A percentile compares a stretch with the other conserved stretches of the same genome.
Evolutionary conservation across 1,140 invertebrate species (phyloP).

Genomic region (Asbolus verrucosus): DNA sequence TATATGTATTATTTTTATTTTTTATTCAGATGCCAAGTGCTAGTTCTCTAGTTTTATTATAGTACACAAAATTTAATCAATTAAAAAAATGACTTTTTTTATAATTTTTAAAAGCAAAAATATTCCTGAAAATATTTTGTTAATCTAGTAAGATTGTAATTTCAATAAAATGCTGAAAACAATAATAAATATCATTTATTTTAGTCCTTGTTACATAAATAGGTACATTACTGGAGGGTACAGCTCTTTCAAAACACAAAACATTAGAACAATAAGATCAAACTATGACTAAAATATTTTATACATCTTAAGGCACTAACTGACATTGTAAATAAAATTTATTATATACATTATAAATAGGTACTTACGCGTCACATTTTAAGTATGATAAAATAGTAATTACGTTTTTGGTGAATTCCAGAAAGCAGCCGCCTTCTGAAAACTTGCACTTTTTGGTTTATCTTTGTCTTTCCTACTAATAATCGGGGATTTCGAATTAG

Average conservation of each 20-base stretch:
- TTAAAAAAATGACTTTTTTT: too few relatives aligned
- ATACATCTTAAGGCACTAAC: conserved; percentile 49
- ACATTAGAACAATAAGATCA: conserved; percentile 46
- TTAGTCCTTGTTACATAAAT: conserved; percentile 35
- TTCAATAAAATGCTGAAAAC: conserved; percentile 42
- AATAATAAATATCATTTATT: conserved; percentile 50
- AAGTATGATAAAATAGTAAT: conserved; percentile 31
- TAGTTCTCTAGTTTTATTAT: too few relatives aligned
- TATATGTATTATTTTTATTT: too few relatives aligned
- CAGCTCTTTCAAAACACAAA: conserved; percentile 48
- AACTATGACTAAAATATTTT: conserved; percentile 44
- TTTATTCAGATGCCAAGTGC: too few relatives aligned
- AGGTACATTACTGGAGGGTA: conserved; percentile 48
- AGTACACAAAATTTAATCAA: too few relatives aligned
- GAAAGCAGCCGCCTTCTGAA: conserved; percentile 60
- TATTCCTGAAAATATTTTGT: too few relatives aligned
- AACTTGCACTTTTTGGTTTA: conserved; percentile 58
- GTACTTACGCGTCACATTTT: conserved; percentile 16
- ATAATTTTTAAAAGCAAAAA: too few relatives aligned
- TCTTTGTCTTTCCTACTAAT: conserved; percentile 48
- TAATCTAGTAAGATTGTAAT: too few relatives aligned
- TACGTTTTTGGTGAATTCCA: conserved; percentile 60
- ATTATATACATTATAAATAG: conserved; percentile 49
- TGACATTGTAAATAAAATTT: conserved; percentile 49
- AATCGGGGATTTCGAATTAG: conserved; percentile 46